Evolutionary conservation across 2,888 invertebrate species (phyloP).

Genomic region (Cheilosia soror): DNA sequence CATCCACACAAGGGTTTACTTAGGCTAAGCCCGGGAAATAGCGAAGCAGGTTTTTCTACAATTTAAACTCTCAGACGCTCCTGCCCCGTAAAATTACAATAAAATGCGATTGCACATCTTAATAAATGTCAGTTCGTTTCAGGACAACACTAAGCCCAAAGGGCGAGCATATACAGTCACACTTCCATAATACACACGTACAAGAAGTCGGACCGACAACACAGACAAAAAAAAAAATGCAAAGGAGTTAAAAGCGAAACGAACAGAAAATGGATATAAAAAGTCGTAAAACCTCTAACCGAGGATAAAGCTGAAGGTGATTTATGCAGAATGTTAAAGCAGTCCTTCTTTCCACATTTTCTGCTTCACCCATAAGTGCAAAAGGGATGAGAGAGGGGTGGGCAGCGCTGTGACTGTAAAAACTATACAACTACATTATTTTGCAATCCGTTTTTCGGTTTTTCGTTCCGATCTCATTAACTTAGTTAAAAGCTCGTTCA

Average conservation of each 20-base stretch:
- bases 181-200: slow-evolving; percentile 16
- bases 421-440: slow-evolving; percentile 62
- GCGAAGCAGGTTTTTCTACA: slow-evolving; percentile 49
- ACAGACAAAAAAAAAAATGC: neutral
- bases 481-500: slow-evolving; percentile 73
- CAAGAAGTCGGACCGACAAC: slow-evolving; percentile 16
- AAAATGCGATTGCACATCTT: slow-evolving; percentile 75
- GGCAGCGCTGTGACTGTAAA: slow-evolving; percentile 12
- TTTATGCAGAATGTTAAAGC: slow-evolving; percentile 70
- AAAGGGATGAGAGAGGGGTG: slow-evolving; percentile 30
- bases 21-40: slow-evolving; percentile 30
- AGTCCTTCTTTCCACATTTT: slow-evolving; percentile 23
- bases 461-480: slow-evolving; percentile 74
- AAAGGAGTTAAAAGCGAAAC: slow-evolving; percentile 38
- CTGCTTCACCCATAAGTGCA: neutral
- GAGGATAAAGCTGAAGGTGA: slow-evolving; percentile 72
- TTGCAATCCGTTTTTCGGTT: slow-evolving; percentile 71
- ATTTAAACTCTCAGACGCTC: slow-evolving; percentile 59
- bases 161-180: slow-evolving; percentile 23
- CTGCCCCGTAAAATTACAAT: slow-evolving; percentile 71
- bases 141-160: slow-evolving; percentile 65
- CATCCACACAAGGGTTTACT: slow-evolving; percentile 9
- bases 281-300: slow-evolving; percentile 58
- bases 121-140: slow-evolving; percentile 72
- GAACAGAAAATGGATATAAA: slow-evolving; percentile 41